Evolutionary conservation across 2,113 vertebrate species (phyloP), one percentile per base, ranked within the genome.

Genomic region (Hypomesus transpacificus): DNA sequence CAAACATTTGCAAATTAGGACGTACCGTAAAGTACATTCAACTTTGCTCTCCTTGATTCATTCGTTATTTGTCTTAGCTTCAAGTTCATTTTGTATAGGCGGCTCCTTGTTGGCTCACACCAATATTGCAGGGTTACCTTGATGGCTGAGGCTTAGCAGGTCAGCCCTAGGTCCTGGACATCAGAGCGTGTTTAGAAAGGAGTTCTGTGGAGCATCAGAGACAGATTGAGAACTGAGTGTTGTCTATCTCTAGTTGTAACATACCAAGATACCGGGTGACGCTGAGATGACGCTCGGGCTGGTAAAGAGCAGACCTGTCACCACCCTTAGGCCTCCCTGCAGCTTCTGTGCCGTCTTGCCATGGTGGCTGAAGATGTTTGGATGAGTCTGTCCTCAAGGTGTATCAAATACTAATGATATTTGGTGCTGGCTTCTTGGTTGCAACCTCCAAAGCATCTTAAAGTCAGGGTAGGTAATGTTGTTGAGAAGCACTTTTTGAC

Each of bases 171-270:
- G 76, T 76, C 14, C 71, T 68, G 69, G 76, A 80, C 85, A 85
- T 85, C 83, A 85, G 82, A 79, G 74, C 68, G 53, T 60, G 39
- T 62, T 81, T 69, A 39, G 80, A 68, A 84, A 59, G 71, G 64
- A 64, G 74, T 68, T 79, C 79, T 71, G 73, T 70, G 34, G 66
- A 75, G 64, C 69, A 77, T 75, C 79, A 75, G 61, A 70, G 71
- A 81, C 77, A 80, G 71, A 82, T 80, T 80, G 69, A 66, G 50
- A 72, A 66, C 75, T 65, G 46, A 74, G 70, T 76, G 70, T 76
- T 54, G 69, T 7, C 58, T 77, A 75, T 85, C 76, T 81, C 74
- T 77, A 73, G 79, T 63, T 76, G 73, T 82, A 81, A 79, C 79
- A 71, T 67, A 72, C 65, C 58, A 76, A 78, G 79, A 83, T 80